Evolutionary conservation across 2,888 invertebrate genomes (phyloP).

Genomic region (Dione juno): DNA sequence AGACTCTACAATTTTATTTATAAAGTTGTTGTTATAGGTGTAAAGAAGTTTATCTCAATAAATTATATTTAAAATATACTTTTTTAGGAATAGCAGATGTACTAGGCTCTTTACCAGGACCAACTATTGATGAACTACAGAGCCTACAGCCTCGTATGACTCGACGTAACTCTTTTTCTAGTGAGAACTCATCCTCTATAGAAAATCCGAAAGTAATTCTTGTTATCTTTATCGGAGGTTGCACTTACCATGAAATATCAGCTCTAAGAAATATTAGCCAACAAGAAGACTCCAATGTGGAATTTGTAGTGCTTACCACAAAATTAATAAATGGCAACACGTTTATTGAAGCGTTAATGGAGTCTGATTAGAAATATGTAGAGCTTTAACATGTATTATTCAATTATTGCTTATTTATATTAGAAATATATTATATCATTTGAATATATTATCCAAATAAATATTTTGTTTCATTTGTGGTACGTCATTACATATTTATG

Average conservation of each 20-base stretch:
- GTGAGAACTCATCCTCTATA: conserved; percentile 80
- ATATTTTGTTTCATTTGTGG: conserved; percentile 21
- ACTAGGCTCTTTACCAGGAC: conserved; percentile 91
- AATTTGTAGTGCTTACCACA: conserved; percentile 95
- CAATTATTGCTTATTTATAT: not conserved
- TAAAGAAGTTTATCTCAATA: not conserved
- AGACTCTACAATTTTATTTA: no score
- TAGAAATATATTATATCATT: not conserved
- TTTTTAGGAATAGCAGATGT: conserved; percentile 89
- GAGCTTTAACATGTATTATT: not conserved
- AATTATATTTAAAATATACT: not conserved
- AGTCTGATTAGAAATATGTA: conserved; percentile 56
- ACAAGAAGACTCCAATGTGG: conserved; percentile 92
- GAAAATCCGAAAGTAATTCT: conserved; percentile 89
- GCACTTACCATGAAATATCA: conserved; percentile 96
- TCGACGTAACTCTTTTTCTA: conserved; percentile 83
- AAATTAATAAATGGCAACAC: conserved; percentile 95
- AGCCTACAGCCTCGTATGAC: conserved; percentile 82
- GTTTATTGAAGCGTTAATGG: conserved; percentile 91
- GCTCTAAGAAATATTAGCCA: conserved; percentile 89
- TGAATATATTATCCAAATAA: conserved; percentile 20
- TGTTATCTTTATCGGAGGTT: conserved; percentile 98
- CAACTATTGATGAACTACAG: conserved; percentile 87
- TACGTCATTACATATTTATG: not conserved
- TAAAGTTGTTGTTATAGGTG: no score